These are phyloP conservation scores for Tridacna crocea DNA, from an alignment of 2,888 invertebrate species.

Conservation along the genomic window DNA sequence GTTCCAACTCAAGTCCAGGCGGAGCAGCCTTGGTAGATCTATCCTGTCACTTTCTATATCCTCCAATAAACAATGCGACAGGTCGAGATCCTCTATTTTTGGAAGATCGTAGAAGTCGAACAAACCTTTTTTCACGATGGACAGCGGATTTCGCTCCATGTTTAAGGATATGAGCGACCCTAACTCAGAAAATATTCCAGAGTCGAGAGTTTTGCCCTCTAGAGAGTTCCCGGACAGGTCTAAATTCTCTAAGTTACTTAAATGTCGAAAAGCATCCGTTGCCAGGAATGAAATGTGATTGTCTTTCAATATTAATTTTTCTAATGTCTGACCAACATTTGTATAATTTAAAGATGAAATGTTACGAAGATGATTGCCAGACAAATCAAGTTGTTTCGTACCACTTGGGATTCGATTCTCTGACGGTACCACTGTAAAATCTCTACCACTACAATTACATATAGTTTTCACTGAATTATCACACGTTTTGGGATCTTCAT, in stretches of 20 bases:
- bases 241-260: slow-evolving; percentile 30
- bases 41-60: slow-evolving; percentile 33
- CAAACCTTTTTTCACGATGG: slow-evolving; percentile 34
- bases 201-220: slow-evolving; percentile 28
- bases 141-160: slow-evolving; percentile 51
- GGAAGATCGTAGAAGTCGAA: slow-evolving; percentile 52
- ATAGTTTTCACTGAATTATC: not conserved
- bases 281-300: slow-evolving; percentile 44
- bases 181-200: slow-evolving; percentile 42
- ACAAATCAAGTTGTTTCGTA: slow-evolving; percentile 40
- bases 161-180: slow-evolving; percentile 26
- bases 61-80: slow-evolving; percentile 54
- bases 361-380: slow-evolving; percentile 45
- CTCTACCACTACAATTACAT: slow-evolving; percentile 46
- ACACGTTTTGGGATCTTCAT: too few species aligned
- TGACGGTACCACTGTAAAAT: slow-evolving; percentile 17
- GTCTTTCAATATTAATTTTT: slow-evolving; percentile 30
- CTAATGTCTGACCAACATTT: slow-evolving; percentile 5
- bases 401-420: slow-evolving; percentile 28
- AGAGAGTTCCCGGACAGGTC: slow-evolving; percentile 57
- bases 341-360: slow-evolving; percentile 38
- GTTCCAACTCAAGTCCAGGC: slow-evolving; percentile 58
- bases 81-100: slow-evolving; percentile 35
- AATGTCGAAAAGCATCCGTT: slow-evolving; percentile 33
- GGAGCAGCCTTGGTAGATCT: slow-evolving; percentile 34